phyloP scores from a whole-genome alignment of 2,888 invertebrate genomes.

The Caenorhabditis angaria region DNA sequence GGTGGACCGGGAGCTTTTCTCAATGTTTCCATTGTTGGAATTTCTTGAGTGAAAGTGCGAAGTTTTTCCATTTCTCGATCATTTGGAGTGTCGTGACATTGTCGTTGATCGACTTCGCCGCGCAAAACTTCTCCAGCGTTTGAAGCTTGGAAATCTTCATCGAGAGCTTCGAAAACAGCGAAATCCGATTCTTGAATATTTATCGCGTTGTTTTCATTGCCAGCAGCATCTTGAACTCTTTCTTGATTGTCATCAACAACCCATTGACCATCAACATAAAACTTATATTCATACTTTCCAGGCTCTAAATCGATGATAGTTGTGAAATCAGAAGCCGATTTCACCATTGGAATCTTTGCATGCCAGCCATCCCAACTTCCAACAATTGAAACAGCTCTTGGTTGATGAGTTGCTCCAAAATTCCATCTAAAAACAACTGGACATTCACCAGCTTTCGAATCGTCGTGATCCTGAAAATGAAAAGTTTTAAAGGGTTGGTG shows the following conservation, averaged over 20 bases:
- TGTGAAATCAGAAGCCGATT: conserved; percentile 92
- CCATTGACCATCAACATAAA: conserved; percentile 72
- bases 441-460: conserved; percentile 63
- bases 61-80: conserved; percentile 71
- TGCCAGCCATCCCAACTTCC: conserved; percentile 84
- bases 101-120: conserved; percentile 42
- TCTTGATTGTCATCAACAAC: conserved; percentile 66
- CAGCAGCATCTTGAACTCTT: conserved; percentile 75
- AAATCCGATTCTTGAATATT: conserved; percentile 94
- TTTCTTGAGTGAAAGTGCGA: conserved; percentile 77
- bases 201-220: conserved; percentile 90
- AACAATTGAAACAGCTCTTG: conserved; percentile 60
- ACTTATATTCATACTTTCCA: conserved; percentile 72
- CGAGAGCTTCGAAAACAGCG: conserved; percentile 79
- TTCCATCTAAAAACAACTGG: conserved; percentile 72
- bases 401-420: conserved; percentile 31
- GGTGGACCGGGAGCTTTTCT: conserved; percentile 93
- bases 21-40: conserved; percentile 90
- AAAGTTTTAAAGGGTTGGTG: neutral
- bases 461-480: conserved; percentile 36
- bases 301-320: conserved; percentile 81
- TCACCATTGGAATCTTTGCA: conserved; percentile 89
- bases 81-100: conserved; percentile 66
- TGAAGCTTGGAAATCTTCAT: conserved; percentile 69
- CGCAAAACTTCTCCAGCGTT: conserved; percentile 68